Conservation (phyloP, 2,888 invertebrate species). For the Noctua pronuba region DNA sequence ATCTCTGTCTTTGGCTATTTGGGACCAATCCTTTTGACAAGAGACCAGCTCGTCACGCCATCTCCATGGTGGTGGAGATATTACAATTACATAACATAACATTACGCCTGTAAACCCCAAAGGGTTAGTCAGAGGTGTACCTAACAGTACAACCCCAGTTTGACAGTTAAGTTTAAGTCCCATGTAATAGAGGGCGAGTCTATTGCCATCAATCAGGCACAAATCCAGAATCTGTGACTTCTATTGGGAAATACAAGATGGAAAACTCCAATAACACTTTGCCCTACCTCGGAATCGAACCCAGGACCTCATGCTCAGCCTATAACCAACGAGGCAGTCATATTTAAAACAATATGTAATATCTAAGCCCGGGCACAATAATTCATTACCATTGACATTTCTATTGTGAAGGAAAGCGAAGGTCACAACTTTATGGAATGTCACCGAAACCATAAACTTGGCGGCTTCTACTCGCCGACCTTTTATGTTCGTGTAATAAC, state of each 20-base stretch:
- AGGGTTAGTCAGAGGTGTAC: neutral
- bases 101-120: too few relatives aligned
- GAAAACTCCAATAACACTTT: neutral
- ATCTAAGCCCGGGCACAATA: slow-evolving; percentile 6
- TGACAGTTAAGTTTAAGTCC: neutral
- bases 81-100: too few relatives aligned
- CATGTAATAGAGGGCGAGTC: too few relatives aligned
- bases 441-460: slow-evolving; percentile 54
- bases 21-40: too few relatives aligned
- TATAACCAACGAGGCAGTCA: neutral
- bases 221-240: too few relatives aligned
- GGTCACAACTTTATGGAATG: slow-evolving; percentile 58
- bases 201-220: too few relatives aligned
- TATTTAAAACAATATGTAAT: neutral
- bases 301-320: neutral
- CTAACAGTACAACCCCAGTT: neutral
- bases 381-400: slow-evolving; percentile 62
- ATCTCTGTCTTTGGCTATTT: too few relatives aligned
- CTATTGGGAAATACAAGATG: too few relatives aligned
- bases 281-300: neutral
- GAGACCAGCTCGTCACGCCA: too few relatives aligned
- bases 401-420: slow-evolving; percentile 45
- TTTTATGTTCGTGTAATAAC: slow-evolving; percentile 61
- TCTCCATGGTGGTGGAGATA: too few relatives aligned
- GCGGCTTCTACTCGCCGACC: slow-evolving; percentile 50